Percentiles rank a stretch among this genome's conserved stretches.
Evolutionary conservation across 2,797 vertebrate species (phyloP).

Genomic region (Neopelma chrysocephalum): DNA sequence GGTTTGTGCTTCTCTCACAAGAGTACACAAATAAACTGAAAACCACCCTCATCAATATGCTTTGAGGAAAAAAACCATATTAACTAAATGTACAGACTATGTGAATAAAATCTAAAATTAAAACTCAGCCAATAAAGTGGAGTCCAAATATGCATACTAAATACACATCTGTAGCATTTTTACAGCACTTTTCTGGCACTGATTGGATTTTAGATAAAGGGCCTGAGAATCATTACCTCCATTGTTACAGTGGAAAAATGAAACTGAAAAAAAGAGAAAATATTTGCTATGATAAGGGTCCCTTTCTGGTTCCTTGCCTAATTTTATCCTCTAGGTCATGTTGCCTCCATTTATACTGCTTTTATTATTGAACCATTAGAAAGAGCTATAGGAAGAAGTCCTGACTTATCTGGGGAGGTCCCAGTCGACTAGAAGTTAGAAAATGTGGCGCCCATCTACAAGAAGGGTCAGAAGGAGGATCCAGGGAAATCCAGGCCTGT

Average conservation of each 20-base stretch:
- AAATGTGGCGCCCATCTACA: too few relatives aligned
- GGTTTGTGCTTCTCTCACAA: neutral
- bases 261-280: neutral
- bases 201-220: neutral
- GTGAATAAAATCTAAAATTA: neutral
- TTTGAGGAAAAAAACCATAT: neutral
- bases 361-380: neutral
- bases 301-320: neutral
- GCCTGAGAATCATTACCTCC: neutral
- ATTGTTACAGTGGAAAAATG: neutral
- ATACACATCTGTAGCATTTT: neutral
- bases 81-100: neutral
- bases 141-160: neutral
- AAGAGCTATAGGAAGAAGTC: neutral
- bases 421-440: too few relatives aligned
- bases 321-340: neutral
- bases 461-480: too few relatives aligned
- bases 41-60: neutral
- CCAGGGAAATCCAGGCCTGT: too few relatives aligned
- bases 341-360: neutral
- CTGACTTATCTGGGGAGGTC: too few relatives aligned
- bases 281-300: neutral
- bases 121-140: neutral
- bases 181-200: neutral
- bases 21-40: neutral